Conservation (phyloP, 2,113 vertebrate genomes). For the Vombatus ursinus region DNA sequence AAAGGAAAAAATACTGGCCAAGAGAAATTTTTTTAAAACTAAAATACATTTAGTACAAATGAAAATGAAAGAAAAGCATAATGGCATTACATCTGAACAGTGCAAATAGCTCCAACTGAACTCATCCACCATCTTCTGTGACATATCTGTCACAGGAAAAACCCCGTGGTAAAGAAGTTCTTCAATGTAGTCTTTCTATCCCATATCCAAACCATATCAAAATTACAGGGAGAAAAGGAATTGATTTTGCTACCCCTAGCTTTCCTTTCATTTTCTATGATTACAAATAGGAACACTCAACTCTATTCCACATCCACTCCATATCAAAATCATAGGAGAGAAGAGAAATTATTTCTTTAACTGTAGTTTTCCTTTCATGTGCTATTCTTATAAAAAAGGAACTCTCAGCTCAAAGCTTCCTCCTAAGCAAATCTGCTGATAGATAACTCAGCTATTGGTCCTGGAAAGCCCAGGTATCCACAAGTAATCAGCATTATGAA, state of each 20-base stretch:
- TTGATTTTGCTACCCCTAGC: no score
- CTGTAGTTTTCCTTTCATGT: background rate
- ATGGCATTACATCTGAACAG: background rate
- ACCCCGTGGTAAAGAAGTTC: no score
- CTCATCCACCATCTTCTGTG: background rate
- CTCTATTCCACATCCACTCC: background rate
- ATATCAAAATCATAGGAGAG: background rate
- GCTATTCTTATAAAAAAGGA: background rate
- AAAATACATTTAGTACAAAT: background rate
- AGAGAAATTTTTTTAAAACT: background rate
- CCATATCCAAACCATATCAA: no score
- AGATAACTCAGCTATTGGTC: background rate
- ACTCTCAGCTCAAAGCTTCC: background rate
- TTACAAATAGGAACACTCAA: no score
- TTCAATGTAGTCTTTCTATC: no score
- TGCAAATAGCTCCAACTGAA: background rate
- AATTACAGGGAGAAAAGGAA: no score
- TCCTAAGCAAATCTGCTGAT: background rate
- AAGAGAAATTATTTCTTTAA: background rate
- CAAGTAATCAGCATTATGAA: background rate
- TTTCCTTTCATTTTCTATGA: no score
- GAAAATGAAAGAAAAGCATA: background rate
- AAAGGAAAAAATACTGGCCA: background rate
- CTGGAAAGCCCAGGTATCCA: background rate
- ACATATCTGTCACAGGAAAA: background rate